phyloP scores from a whole-genome alignment of 2,888 invertebrate genomes.

The Xestobium rufovillosum region DNA sequence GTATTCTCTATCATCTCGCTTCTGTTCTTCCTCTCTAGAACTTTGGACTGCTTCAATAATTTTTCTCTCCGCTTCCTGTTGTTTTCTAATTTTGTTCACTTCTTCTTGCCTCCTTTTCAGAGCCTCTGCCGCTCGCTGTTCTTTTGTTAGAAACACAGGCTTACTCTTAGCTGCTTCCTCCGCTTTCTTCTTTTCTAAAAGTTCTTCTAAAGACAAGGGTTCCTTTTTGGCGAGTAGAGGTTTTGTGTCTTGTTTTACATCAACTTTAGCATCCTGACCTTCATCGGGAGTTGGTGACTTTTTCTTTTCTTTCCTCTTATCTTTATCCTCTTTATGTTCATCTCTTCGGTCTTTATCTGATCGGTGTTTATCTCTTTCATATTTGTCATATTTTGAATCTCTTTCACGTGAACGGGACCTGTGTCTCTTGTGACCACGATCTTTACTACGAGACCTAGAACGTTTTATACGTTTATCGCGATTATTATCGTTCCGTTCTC shows the following conservation, averaged over 20 bases:
- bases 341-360: slow-evolving; percentile 27
- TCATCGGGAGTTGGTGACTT: slow-evolving; percentile 39
- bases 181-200: slow-evolving; percentile 91
- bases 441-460: slow-evolving; percentile 40
- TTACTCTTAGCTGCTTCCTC: slow-evolving; percentile 92
- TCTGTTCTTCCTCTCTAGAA: slow-evolving; percentile 32
- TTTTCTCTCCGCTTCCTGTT: slow-evolving; percentile 57
- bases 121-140: slow-evolving; percentile 86
- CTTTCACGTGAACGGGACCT: slow-evolving; percentile 38
- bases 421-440: slow-evolving; percentile 34
- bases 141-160: slow-evolving; percentile 95
- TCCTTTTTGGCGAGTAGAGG: slow-evolving; percentile 52
- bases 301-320: slow-evolving; percentile 34
- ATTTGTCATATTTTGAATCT: slow-evolving; percentile 20
- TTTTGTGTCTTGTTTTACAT: slow-evolving; percentile 29
- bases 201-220: slow-evolving; percentile 91
- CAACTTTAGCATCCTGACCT: slow-evolving; percentile 23
- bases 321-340: slow-evolving; percentile 36
- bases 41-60: slow-evolving; percentile 33
- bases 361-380: slow-evolving; percentile 28
- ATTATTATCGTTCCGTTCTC: slow-evolving; percentile 39
- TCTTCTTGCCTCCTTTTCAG: slow-evolving; percentile 83
- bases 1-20: slow-evolving; percentile 37
- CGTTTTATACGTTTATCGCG: slow-evolving; percentile 35
- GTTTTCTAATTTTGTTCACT: slow-evolving; percentile 71